Evolutionary conservation across 2,888 invertebrate species (phyloP).

Genomic region (Mycalesis mineus): DNA sequence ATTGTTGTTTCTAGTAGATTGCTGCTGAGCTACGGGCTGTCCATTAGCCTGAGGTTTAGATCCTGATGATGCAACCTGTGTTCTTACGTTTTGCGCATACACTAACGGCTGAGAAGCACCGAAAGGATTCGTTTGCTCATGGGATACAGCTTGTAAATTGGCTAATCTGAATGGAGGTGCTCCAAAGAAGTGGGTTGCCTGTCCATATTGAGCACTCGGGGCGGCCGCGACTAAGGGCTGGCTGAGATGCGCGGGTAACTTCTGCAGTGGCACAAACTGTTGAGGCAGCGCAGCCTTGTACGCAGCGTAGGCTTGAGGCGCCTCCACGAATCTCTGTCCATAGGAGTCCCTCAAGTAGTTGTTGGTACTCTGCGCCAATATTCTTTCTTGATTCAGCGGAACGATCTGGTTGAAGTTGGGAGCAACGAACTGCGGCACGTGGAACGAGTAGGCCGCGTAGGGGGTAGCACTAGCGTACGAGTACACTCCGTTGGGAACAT

Average conservation of each 20-base stretch:
- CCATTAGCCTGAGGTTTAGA: constrained; percentile 31
- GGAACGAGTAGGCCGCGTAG: constrained; percentile 59
- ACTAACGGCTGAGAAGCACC: constrained; percentile 44
- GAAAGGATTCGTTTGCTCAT: constrained; percentile 41
- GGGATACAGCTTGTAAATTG: constrained; percentile 42
- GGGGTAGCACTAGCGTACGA: constrained; percentile 66
- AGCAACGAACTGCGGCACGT: constrained; percentile 47
- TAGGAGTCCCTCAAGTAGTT: constrained; percentile 64
- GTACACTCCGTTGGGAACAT: constrained; percentile 54
- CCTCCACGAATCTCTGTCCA: constrained; percentile 58
- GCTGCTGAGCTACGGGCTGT: constrained; percentile 37
- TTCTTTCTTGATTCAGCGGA: constrained; percentile 50
- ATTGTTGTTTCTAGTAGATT: constrained; percentile 47
- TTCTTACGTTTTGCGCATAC: constrained; percentile 47
- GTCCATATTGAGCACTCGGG: constrained; percentile 48
- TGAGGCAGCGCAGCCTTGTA: constrained; percentile 60
- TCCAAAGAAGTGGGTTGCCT: constrained; percentile 47
- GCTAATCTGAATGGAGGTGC: constrained; percentile 51
- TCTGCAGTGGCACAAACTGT: constrained; percentile 62
- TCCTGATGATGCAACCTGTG: constrained; percentile 39
- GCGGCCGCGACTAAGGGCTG: constrained; percentile 57
- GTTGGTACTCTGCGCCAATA: constrained; percentile 46
- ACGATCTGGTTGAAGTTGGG: constrained; percentile 47
- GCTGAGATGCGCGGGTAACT: constrained; percentile 60
- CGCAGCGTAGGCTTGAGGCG: constrained; percentile 47